Base-by-base conservation (phyloP, 2,888 invertebrate genomes). In the Diogma glabrata region DNA sequence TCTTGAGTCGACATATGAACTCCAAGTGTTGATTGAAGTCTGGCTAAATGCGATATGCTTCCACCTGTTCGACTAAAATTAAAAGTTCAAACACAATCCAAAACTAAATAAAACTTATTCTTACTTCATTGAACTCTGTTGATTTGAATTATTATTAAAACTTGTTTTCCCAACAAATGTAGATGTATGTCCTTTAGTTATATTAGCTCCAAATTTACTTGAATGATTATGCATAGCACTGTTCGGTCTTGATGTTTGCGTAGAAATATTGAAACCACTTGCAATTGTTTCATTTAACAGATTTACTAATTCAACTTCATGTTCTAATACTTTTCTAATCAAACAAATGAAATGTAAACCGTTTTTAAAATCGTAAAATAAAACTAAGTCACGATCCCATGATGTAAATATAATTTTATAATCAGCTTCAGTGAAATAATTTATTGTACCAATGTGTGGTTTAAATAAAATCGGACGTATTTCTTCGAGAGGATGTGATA, bases 401-500 rank as follows among this genome's bases (percentile, higher is more conserved):
- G 77, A 79, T 0, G 88, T 83, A 63, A 82, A 91, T 47, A 93
- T 81, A 7, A 93, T 80, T 64, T 65, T 70, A 47, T 67, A 65
- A 52, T 78, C 76, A 0, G 74, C 73, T 59, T 81, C 82, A n/a
- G 77, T 79, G 54, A 82, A 74, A 58, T 81, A 77, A 51, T 77
- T 76, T 0, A 79, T 64, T 0, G 73, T 72, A 51, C 74, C 73
- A 1, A 70, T 71, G 54, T 79, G 74, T 14, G 83, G 79, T 62
- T 82, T 84, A 54, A 83, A 75, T 7, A 88, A 70, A 28, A 94
- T 78, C 0, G 94, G 94, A 51, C 86, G 83, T 22, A 92, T 84
- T 70, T 95, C 94, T 66, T 95, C 90, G 50, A 94, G 70, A 0
- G 94, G 94, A 74, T 94, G 92, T 1, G 84, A 76, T 52, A 95